Conservation (phyloP, 2,113 vertebrate species). For the Condylura cristata region DNA sequence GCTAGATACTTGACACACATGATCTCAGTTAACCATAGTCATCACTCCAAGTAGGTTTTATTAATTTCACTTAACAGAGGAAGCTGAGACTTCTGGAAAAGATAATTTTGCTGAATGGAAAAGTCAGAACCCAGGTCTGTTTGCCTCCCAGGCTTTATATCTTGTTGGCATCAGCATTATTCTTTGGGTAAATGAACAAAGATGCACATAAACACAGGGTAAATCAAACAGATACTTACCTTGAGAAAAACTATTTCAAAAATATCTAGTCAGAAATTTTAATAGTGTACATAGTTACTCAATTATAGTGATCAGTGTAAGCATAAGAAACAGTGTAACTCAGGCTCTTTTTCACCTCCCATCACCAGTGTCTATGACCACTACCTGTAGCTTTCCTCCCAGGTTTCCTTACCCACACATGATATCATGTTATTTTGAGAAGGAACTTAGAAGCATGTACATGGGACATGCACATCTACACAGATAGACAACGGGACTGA, state of each 20-base stretch:
- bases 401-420: no score
- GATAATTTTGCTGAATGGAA: background rate
- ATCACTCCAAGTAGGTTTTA: background rate
- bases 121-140: background rate
- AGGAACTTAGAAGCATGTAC: no score
- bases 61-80: background rate
- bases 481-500: no score
- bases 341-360: no score
- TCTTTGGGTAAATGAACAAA: background rate
- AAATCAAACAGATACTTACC: background rate
- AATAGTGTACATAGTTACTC: background rate
- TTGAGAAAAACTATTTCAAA: background rate
- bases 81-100: background rate
- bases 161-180: background rate
- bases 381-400: no score
- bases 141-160: background rate
- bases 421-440: no score
- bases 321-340: no score
- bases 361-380: no score
- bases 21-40: background rate
- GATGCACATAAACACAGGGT: background rate
- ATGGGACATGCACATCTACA: no score
- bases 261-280: background rate
- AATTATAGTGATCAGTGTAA: background rate
- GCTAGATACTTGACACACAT: background rate